Conservation (phyloP, 2,888 invertebrate species). For the Oegoconia quadripuncta region DNA sequence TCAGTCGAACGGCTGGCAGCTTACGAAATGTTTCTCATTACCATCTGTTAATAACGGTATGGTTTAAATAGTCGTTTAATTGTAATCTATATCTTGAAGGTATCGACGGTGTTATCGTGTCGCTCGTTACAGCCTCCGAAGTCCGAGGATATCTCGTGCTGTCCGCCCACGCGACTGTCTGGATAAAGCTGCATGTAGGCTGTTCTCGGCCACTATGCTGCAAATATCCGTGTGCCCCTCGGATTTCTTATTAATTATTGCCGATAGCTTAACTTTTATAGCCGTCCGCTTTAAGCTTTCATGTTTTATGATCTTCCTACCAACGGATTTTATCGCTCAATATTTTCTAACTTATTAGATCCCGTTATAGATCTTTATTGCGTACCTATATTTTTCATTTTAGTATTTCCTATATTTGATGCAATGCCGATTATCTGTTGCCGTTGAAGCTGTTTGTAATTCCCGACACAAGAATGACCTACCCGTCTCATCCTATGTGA, state of each 20-base stretch:
- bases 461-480: no score
- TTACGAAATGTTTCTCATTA: slow-evolving; percentile 40
- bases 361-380: slow-evolving; percentile 7
- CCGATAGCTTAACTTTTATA: slow-evolving; percentile 15
- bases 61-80: slow-evolving; percentile 32
- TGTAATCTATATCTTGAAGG: slow-evolving; percentile 30
- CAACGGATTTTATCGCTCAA: slow-evolving; percentile 1
- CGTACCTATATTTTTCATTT: not conserved
- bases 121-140: slow-evolving; percentile 37
- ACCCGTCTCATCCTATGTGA: no score
- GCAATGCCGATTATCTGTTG: no score
- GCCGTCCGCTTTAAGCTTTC: slow-evolving; percentile 3
- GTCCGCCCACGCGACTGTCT: slow-evolving; percentile 49
- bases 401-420: not conserved
- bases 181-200: slow-evolving; percentile 32
- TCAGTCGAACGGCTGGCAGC: slow-evolving; percentile 41
- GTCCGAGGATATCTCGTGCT: slow-evolving; percentile 45
- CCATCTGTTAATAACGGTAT: slow-evolving; percentile 30
- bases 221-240: slow-evolving; percentile 26
- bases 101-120: slow-evolving; percentile 37
- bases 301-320: slow-evolving; percentile 7
- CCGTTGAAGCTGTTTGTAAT: no score
- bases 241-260: slow-evolving; percentile 23
- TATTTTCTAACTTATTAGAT: slow-evolving; percentile 3
- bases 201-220: slow-evolving; percentile 25